Percentiles rank a stretch among this genome's conserved stretches.
These are phyloP conservation scores for Dioctria rufipes DNA, from an alignment of 2,888 invertebrate species.

Conservation along the genomic window DNA sequence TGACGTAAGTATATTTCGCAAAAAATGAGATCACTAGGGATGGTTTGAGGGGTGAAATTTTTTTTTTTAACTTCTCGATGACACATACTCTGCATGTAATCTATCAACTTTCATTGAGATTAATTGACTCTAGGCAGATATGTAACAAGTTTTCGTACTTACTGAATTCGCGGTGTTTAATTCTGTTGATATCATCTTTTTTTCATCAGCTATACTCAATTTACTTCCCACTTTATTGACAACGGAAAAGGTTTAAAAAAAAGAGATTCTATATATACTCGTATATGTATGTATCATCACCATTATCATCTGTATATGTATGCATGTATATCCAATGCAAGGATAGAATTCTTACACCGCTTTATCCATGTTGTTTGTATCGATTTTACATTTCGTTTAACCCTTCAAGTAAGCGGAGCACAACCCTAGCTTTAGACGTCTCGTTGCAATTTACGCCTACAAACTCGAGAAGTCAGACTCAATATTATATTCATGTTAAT, in stretches of 20 bases:
- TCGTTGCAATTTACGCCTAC: conserved; percentile 6
- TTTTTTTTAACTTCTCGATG: conserved; percentile 16
- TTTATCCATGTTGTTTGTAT: conserved; percentile 42
- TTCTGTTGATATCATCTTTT: neutral
- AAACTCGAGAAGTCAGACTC: conserved; percentile 16
- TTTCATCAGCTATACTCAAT: neutral
- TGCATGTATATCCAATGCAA: neutral
- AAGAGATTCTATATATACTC: too few species aligned
- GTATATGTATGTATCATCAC: too few species aligned
- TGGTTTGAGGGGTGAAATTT: conserved; percentile 18
- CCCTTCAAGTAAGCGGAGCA: too few species aligned
- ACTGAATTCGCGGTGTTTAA: neutral
- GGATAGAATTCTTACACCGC: neutral
- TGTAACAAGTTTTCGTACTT: conserved; percentile 28
- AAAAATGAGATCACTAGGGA: conserved; percentile 21
- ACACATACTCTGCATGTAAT: conserved; percentile 30
- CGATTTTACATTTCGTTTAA: conserved; percentile 45
- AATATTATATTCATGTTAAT: conserved; percentile 42
- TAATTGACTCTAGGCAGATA: conserved; percentile 54
- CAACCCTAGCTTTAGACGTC: neutral
- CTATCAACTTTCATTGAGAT: conserved; percentile 51
- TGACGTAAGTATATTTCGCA: conserved; percentile 43
- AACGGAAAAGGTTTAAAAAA: conserved; percentile 5
- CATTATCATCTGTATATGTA: neutral
- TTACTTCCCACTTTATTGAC: conserved; percentile 24